Percentiles rank a stretch among this genome's conserved stretches.
phyloP scores from a whole-genome alignment of 2,888 invertebrate genomes.

The Therioaphis trifolii region DNA sequence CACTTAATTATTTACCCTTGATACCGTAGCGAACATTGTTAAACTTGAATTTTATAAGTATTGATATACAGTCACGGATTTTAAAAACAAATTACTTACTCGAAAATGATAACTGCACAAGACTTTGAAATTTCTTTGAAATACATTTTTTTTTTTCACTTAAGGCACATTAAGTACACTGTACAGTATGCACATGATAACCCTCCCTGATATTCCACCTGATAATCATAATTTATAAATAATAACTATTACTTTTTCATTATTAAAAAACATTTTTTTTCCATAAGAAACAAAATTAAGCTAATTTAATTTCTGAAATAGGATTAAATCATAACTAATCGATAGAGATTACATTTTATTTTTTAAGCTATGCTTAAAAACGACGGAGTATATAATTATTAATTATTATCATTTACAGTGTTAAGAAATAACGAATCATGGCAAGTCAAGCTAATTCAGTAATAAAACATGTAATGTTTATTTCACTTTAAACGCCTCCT shows the following conservation, averaged over 20 bases:
- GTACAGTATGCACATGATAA: neutral
- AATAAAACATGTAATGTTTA: conserved; percentile 39
- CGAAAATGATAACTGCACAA: neutral
- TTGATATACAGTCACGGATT: neutral
- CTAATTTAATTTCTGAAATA: neutral
- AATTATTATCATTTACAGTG: neutral
- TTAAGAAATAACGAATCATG: neutral
- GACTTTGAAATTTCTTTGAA: no score
- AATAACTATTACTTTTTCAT: neutral
- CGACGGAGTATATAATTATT: neutral
- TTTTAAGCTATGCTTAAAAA: neutral
- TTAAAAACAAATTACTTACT: neutral
- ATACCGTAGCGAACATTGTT: neutral
- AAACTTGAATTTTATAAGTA: neutral
- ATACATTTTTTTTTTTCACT: no score
- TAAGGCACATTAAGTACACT: no score
- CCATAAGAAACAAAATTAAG: neutral
- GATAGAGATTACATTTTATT: neutral
- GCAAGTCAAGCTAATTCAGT: neutral
- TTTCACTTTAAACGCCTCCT: conserved; percentile 53
- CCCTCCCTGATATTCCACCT: no score
- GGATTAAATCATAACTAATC: neutral
- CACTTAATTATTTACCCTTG: neutral
- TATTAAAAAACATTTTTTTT: neutral
- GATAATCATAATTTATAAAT: neutral